Conservation (phyloP, 2,797 vertebrate genomes). For the Sebastes cheni region DNA sequence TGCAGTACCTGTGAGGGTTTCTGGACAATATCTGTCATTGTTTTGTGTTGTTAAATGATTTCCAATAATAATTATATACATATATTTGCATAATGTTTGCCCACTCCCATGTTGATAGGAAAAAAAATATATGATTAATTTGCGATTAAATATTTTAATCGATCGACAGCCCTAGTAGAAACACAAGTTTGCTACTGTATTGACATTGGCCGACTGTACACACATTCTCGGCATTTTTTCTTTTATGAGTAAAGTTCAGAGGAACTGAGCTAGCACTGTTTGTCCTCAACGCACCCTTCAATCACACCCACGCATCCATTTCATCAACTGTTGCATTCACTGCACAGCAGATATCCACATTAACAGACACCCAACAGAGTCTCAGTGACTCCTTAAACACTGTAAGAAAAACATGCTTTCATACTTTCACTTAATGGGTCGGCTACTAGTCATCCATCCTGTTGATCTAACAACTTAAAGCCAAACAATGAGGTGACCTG, state of each 20-base stretch:
- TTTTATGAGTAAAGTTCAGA: slow-evolving; percentile 36
- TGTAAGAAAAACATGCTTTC: not conserved
- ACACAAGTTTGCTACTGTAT: slow-evolving; percentile 1
- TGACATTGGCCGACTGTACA: not conserved
- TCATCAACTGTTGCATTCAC: not conserved
- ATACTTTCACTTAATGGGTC: not conserved
- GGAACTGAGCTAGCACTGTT: slow-evolving; percentile 52
- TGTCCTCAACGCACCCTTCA: not conserved
- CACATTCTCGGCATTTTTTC: slow-evolving; percentile 49
- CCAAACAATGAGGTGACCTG: slow-evolving; percentile 8
- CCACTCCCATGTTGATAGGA: no score
- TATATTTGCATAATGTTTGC: no score
- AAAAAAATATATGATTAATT: no score
- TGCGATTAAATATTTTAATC: no score
- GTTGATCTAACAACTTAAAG: not conserved
- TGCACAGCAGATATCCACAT: not conserved
- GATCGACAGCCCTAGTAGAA: not conserved
- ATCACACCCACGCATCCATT: slow-evolving; percentile 8
- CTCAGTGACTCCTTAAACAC: not conserved
- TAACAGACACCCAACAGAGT: not conserved
- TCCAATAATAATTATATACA: no score
- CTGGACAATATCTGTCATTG: no score
- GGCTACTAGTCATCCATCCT: not conserved
- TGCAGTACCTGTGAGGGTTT: no score
- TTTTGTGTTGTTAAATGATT: no score